Conservation (phyloP, 2,797 vertebrate species). For the Pantherophis vulpinus region DNA sequence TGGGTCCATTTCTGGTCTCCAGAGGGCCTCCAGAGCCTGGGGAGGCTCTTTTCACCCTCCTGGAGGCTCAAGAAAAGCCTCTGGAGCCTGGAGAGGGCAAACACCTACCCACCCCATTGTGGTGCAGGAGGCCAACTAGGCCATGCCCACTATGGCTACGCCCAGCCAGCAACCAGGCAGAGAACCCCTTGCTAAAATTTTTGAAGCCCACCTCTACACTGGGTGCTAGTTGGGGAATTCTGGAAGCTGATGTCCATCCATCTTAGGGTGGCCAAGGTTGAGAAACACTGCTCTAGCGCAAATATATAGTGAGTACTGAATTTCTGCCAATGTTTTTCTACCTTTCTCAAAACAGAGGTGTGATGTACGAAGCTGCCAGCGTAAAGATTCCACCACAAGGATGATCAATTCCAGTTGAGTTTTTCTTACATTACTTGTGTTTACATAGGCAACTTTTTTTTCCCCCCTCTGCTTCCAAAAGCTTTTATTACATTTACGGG, state of each 20-base stretch:
- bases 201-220: not conserved
- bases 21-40: no score
- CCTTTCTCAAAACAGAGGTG: not conserved
- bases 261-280: no score
- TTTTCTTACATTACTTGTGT: not conserved
- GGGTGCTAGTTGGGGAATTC: not conserved
- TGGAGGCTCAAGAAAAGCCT: no score
- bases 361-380: not conserved
- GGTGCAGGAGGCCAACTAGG: no score
- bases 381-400: not conserved
- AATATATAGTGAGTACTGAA: not conserved
- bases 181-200: no score
- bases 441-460: not conserved
- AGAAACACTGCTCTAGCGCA: not conserved
- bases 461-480: not conserved
- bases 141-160: no score
- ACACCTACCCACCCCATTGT: no score
- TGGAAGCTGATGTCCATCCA: no score
- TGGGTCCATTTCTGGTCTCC: no score
- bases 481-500: not conserved
- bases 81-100: no score
- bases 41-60: no score
- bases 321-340: not conserved
- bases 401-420: not conserved
- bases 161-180: no score